Evolutionary conservation across 2,113 vertebrate genomes (phyloP), one percentile per base, ranked within the genome.

Genomic region (Coreoperca whiteheadi): DNA sequence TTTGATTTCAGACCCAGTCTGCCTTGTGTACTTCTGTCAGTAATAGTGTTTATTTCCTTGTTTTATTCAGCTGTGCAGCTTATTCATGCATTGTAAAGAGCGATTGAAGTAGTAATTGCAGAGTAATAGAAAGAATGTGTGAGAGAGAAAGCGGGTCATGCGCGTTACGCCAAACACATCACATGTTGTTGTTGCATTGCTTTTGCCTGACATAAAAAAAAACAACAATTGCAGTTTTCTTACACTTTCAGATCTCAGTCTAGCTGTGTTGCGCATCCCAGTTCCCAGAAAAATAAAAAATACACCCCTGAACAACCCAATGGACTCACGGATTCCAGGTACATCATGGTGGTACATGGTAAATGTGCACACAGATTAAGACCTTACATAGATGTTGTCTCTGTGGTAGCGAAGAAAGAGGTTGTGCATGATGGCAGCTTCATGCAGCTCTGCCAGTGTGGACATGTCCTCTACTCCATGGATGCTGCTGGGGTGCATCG

Each of bases 401-500:
- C 94, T 94, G 12, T 95, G 93, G 92, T 98, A 97, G 81, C 97
- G 97, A 80, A 96, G 95, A 78, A 95, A 95, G 57, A 98, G 95
- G 93, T 98, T 98, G 86, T 97, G 95, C 95, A 98, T 95, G 92
- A 98, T 98, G 94, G 97, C 96, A 12, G 96, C 96, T 90, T 97
- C 97, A 1, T 98, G 97, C 60, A 98, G 94, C 84, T 98, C 97
- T 23, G 94, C 94, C 92, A 98, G 94, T 67, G 93, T 88, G 77
- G 97, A 97, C 97, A 98, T 98, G 94, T 98, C 97, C 88, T 98
- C 97, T 41, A 97, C 96, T 23, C 97, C 97, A 14, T 94, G 92
- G 74, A 94, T 0, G 43, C 96, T 97, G 93, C 90, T 96, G 88
- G 94, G 94, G 87, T 97, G 96, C 97, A 98, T 98, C 11, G 93